Evolutionary conservation across 1,140 invertebrate species (phyloP).

Genomic region (Drosophila novamexicana): DNA sequence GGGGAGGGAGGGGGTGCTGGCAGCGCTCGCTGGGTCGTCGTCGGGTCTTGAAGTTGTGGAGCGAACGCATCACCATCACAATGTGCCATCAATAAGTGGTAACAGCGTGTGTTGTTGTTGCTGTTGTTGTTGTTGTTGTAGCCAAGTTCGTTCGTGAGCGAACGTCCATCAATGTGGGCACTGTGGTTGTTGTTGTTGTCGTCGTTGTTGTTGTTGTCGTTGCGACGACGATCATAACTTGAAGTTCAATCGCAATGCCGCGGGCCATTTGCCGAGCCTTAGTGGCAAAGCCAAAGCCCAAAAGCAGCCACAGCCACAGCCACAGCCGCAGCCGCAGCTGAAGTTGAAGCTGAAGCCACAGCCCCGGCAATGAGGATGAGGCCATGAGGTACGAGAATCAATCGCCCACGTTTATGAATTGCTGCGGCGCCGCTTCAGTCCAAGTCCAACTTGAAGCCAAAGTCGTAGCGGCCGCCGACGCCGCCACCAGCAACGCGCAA

Average conservation of each 20-base stretch:
- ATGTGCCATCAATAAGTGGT: slow-evolving; percentile 82
- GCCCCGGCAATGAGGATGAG: slow-evolving; percentile 50
- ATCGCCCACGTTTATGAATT: slow-evolving; percentile 84
- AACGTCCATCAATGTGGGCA: slow-evolving; percentile 79
- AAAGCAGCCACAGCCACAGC: slow-evolving; percentile 56
- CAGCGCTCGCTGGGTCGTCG: slow-evolving; percentile 42
- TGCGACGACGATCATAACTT: slow-evolving; percentile 83
- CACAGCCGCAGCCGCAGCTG: slow-evolving; percentile 29
- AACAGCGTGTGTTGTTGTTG: slow-evolving; percentile 75
- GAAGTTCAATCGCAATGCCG: slow-evolving; percentile 84
- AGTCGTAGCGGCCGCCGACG: slow-evolving; percentile 40
- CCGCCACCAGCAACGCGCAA: slow-evolving; percentile 71
- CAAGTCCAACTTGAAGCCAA: slow-evolving; percentile 31
- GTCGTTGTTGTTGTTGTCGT: slow-evolving; percentile 50
- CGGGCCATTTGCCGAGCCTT: slow-evolving; percentile 83
- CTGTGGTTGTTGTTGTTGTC: slow-evolving; percentile 31
- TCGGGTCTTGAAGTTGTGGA: slow-evolving; percentile 37
- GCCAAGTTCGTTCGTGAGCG: slow-evolving; percentile 75
- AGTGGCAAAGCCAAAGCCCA: slow-evolving; percentile 80
- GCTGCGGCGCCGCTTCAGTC: slow-evolving; percentile 77
- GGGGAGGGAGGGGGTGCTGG: slow-evolving; percentile 25
- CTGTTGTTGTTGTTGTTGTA: slow-evolving; percentile 47
- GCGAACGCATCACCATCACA: slow-evolving; percentile 79
- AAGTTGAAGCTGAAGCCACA: slow-evolving; percentile 5
- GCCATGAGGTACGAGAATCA: slow-evolving; percentile 80